These are phyloP conservation scores for Chalcosyrphus nemorum DNA, from an alignment of 2,888 invertebrate species.

Conservation along the genomic window DNA sequence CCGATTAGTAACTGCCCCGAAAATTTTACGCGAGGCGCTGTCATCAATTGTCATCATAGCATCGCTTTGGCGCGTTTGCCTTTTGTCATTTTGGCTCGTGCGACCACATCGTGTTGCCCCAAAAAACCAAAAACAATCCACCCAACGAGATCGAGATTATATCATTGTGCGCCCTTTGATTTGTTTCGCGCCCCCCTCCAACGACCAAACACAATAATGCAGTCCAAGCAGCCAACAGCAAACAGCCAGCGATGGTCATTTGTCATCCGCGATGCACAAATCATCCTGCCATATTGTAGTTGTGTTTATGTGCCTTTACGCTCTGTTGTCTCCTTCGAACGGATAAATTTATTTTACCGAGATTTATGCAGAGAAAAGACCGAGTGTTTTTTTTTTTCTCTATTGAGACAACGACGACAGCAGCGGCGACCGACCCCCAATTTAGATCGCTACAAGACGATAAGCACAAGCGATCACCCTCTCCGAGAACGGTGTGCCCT, in stretches of 20 bases:
- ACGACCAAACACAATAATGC: conserved; percentile 63
- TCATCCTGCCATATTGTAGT: conserved; percentile 60
- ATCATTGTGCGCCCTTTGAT: conserved; percentile 64
- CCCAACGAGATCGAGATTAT: conserved; percentile 34
- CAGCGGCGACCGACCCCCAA: conserved; percentile 45
- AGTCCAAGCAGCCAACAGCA: conserved; percentile 44
- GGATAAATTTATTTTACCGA: conserved; percentile 68
- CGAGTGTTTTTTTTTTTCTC: too few species aligned
- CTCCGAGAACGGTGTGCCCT: conserved; percentile 6
- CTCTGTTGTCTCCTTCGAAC: conserved; percentile 55
- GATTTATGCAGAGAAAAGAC: conserved; percentile 44
- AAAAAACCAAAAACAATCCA: conserved; percentile 44
- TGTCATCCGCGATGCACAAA: conserved; percentile 68
- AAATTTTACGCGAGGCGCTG: conserved; percentile 51
- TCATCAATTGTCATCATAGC: conserved; percentile 70
- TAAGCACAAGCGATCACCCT: conserved; percentile 57
- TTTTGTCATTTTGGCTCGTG: conserved; percentile 70
- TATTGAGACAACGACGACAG: neutral
- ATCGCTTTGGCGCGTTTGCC: conserved; percentile 54
- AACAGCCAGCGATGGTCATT: conserved; percentile 66
- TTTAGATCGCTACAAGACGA: conserved; percentile 66
- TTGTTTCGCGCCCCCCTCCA: conserved; percentile 66
- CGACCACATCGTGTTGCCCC: conserved; percentile 68
- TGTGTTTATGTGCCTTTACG: neutral
- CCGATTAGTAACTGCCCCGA: conserved; percentile 66